Percentiles rank a stretch among this genome's conserved stretches.
Conservation (phyloP, 64 coral and sea anemone genomes). For the Montipora cactus region DNA sequence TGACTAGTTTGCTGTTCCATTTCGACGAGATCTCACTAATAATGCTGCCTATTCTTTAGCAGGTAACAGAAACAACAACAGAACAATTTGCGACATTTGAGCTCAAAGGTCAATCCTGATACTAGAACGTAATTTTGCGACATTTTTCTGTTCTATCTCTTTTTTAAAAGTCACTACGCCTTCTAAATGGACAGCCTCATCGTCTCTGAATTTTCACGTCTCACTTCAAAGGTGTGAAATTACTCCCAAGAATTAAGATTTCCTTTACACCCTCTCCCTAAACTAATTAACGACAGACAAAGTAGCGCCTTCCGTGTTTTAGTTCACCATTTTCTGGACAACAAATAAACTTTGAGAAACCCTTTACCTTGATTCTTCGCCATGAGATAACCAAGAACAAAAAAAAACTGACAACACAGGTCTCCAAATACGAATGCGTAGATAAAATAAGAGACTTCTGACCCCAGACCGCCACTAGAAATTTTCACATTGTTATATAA, state of each 20-base stretch:
- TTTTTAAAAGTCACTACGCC: neutral
- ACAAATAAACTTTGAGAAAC: neutral
- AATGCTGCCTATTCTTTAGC: no score
- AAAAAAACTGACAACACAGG: no score
- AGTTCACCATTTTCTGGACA: neutral
- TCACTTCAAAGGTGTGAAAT: conserved; percentile 44
- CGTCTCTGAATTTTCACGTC: conserved; percentile 14
- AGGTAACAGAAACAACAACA: no score
- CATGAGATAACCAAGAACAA: neutral
- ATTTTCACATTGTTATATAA: neutral
- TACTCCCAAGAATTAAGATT: neutral
- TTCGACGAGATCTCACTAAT: no score
- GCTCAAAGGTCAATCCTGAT: neutral
- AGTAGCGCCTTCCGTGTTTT: neutral
- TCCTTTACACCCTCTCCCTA: neutral
- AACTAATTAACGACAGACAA: conserved; percentile 43
- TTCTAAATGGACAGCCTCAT: neutral
- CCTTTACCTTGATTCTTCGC: neutral
- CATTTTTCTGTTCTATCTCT: neutral
- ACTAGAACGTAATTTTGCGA: no score
- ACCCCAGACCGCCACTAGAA: neutral
- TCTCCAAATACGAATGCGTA: neutral
- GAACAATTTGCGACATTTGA: neutral
- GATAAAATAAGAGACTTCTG: neutral
- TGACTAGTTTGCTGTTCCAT: no score